phyloP scores from a whole-genome alignment of 1,140 invertebrate genomes.

The Trachelipus rathkii region DNA sequence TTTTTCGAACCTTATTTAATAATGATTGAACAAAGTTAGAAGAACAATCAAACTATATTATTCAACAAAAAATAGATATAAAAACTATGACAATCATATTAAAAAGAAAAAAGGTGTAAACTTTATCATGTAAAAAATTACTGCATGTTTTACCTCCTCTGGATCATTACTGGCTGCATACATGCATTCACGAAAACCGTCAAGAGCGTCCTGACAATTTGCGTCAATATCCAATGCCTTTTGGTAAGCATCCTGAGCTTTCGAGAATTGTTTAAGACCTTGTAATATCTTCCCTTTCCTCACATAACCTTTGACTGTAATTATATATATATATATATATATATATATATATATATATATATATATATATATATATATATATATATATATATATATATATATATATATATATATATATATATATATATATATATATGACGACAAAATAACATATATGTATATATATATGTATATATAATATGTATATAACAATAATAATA shows the following conservation, averaged over 20 bases:
- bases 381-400: slow-evolving; percentile 17
- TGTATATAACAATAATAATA: too few relatives aligned
- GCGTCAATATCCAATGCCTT: slow-evolving; percentile 18
- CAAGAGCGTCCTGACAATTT: slow-evolving; percentile 17
- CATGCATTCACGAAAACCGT: slow-evolving; percentile 13
- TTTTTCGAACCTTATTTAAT: slow-evolving; percentile 71
- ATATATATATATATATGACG: slow-evolving; percentile 21
- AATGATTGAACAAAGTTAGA: background rate
- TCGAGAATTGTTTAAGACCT: slow-evolving; percentile 18
- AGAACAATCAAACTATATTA: background rate
- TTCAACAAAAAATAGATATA: too few relatives aligned
- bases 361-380: slow-evolving; percentile 3
- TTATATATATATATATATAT: background rate
- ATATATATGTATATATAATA: background rate
- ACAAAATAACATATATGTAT: too few relatives aligned
- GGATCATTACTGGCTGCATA: slow-evolving; percentile 20
- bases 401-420: slow-evolving; percentile 18
- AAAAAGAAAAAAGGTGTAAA: background rate
- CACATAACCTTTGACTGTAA: slow-evolving; percentile 21
- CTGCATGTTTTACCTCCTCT: slow-evolving; percentile 8
- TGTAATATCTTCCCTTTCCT: slow-evolving; percentile 21
- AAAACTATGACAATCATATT: too few relatives aligned
- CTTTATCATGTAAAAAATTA: background rate
- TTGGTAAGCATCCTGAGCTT: slow-evolving; percentile 22
- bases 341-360: slow-evolving; percentile 16